These are phyloP conservation scores for Muscina levida DNA, from an alignment of 2,888 invertebrate genomes.

Conservation along the genomic window DNA sequence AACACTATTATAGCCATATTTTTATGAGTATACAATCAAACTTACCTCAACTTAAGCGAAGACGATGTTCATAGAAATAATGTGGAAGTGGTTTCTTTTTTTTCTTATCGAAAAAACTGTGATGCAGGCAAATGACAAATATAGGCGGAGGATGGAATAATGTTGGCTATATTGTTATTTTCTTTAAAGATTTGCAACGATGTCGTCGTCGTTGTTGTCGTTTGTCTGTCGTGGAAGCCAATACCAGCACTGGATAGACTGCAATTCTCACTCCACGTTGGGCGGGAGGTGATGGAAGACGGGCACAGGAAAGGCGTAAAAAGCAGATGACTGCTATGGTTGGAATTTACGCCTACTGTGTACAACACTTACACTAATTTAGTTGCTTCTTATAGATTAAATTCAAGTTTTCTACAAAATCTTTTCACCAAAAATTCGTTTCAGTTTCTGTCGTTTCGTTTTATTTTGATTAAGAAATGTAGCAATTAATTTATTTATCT, in stretches of 20 bases:
- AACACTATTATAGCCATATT: too few species aligned
- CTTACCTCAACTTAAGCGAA: conserved; percentile 56
- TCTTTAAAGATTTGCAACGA: too few species aligned
- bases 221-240: background rate
- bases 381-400: background rate
- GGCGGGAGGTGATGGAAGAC: too few species aligned
- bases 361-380: too few species aligned
- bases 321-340: background rate
- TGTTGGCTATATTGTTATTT: background rate
- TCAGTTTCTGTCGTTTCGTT: conserved; percentile 11
- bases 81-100: conserved; percentile 30
- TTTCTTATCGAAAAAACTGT: conserved; percentile 12
- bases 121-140: conserved; percentile 35
- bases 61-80: conserved; percentile 34
- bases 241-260: conserved; percentile 1
- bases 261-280: background rate
- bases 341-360: background rate
- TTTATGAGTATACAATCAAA: too few species aligned
- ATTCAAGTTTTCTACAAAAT: conserved; percentile 21
- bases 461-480: conserved; percentile 54
- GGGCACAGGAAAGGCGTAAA: too few species aligned
- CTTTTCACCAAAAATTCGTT: conserved; percentile 51
- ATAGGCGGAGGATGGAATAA: conserved; percentile 6
- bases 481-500: conserved; percentile 12
- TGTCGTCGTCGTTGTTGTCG: background rate